Conservation (phyloP, 2,797 vertebrate species). For the Pangasius macronema region DNA sequence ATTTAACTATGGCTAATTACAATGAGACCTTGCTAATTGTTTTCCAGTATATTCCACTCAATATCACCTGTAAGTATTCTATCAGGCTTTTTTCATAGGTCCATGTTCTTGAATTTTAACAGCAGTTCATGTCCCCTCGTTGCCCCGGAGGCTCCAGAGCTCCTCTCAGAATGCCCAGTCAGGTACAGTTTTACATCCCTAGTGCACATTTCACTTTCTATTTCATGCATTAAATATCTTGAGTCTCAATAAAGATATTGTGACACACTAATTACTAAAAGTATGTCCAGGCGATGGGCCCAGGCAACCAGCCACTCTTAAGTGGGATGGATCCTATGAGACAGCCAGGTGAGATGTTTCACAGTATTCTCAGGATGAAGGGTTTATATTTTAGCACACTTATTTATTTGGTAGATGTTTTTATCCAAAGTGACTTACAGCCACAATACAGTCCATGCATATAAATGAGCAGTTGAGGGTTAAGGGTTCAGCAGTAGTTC, state of each 20-base stretch:
- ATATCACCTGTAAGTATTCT: neutral
- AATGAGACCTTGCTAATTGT: neutral
- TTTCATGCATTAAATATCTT: neutral
- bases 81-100: neutral
- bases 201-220: neutral
- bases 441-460: neutral
- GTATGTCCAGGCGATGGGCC: conserved; percentile 84
- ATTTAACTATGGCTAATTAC: neutral
- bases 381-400: neutral
- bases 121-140: conserved; percentile 98
- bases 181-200: conserved; percentile 73
- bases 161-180: conserved; percentile 94
- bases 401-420: neutral
- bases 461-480: neutral
- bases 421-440: neutral
- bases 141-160: conserved; percentile 95
- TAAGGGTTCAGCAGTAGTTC: neutral
- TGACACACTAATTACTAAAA: conserved; percentile 10
- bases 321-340: conserved; percentile 95
- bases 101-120: conserved; percentile 41
- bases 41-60: neutral
- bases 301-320: conserved; percentile 91
- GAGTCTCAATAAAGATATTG: neutral
- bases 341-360: conserved; percentile 83
- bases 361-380: neutral